A percentile compares a stretch with the other conserved stretches of the same genome.
Conservation (phyloP, 2,888 invertebrate species). For the Theodoxus fluviatilis region DNA sequence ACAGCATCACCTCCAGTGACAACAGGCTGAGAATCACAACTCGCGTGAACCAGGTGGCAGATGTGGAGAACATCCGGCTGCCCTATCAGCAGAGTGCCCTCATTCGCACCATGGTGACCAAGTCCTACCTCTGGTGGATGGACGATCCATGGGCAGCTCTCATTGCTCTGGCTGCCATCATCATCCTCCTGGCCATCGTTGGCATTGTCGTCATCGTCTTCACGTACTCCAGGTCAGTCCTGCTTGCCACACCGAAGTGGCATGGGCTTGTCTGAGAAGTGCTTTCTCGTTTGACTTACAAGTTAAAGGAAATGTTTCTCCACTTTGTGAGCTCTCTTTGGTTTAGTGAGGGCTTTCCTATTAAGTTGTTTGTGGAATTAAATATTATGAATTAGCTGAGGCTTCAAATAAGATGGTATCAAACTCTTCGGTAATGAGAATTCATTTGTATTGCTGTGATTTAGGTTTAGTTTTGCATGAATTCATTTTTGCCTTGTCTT, state of each 20-base stretch:
- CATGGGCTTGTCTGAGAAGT: too few species aligned
- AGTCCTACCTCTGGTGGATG: constrained; percentile 58
- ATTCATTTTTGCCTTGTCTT: too few species aligned
- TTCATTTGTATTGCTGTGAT: too few species aligned
- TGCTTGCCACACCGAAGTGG: too few species aligned
- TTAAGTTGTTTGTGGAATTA: too few species aligned
- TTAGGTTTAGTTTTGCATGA: background rate
- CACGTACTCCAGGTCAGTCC: constrained; percentile 87
- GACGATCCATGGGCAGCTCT: constrained; percentile 83
- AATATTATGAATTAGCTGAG: too few species aligned
- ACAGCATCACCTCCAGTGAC: constrained; percentile 27
- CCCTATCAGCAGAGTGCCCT: constrained; percentile 38
- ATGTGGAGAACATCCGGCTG: constrained; percentile 38
- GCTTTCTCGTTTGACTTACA: too few species aligned
- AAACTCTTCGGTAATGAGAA: too few species aligned
- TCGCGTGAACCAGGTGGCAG: constrained; percentile 16
- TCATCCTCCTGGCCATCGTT: constrained; percentile 83
- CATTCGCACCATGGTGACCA: constrained; percentile 35
- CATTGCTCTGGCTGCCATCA: constrained; percentile 87
- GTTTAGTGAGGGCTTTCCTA: too few species aligned
- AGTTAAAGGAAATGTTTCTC: too few species aligned
- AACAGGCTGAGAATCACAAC: constrained; percentile 17
- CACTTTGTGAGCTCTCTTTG: too few species aligned
- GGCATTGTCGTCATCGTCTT: constrained; percentile 93
- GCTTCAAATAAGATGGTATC: too few species aligned